A percentile compares a stretch with the other conserved stretches of the same genome.
phyloP scores from a whole-genome alignment of 2,888 invertebrate species.

The Lycocerus yunnanus region DNA sequence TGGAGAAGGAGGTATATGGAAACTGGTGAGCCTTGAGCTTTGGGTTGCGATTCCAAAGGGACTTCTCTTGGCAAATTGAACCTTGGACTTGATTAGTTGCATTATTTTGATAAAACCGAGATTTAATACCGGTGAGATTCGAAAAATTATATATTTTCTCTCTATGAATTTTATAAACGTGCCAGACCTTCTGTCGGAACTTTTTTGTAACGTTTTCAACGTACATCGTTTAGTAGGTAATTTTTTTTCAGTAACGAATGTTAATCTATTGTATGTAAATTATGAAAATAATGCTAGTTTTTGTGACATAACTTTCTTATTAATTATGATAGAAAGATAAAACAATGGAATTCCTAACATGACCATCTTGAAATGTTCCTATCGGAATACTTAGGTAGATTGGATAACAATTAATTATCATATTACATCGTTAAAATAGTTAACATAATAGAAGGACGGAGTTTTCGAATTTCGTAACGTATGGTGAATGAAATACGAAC shows the following conservation, averaged over 20 bases:
- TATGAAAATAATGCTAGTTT: not conserved
- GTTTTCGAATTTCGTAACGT: not conserved
- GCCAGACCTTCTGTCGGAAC: not conserved
- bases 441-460: not conserved
- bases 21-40: not conserved
- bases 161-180: too few relatives aligned
- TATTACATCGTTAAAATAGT: not conserved
- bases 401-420: not conserved
- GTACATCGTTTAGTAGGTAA: not conserved
- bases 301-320: not conserved
- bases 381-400: not conserved
- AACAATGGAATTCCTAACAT: not conserved
- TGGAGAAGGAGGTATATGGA: not conserved
- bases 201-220: not conserved
- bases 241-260: not conserved
- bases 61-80: not conserved
- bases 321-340: not conserved
- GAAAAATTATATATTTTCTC: too few relatives aligned
- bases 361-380: not conserved
- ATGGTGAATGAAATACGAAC: too few relatives aligned
- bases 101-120: not conserved
- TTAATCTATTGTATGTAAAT: not conserved
- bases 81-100: not conserved
- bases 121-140: too few relatives aligned
- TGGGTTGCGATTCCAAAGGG: not conserved